These are phyloP conservation scores for Lithobates sylvaticus DNA, from an alignment of 2,797 vertebrate species.

Conservation along the genomic window DNA sequence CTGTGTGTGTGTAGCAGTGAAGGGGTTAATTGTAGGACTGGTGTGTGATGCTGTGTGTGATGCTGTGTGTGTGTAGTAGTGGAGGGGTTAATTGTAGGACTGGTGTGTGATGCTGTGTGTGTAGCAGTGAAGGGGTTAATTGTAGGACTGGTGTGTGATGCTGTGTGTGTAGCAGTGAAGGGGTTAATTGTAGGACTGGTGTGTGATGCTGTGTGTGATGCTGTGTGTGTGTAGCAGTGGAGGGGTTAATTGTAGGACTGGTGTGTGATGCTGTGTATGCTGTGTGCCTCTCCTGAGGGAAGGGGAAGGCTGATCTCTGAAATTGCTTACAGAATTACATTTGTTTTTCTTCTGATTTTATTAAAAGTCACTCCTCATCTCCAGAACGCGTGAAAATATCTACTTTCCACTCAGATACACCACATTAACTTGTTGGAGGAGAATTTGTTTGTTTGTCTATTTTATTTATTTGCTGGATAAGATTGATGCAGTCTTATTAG, in stretches of 20 bases:
- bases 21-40: too few relatives aligned
- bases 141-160: too few relatives aligned
- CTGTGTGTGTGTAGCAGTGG: too few relatives aligned
- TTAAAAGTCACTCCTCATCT: slow-evolving; percentile 96
- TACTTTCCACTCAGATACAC: slow-evolving; percentile 98
- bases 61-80: too few relatives aligned
- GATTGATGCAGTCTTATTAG: slow-evolving; percentile 98
- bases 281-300: slow-evolving; percentile 66
- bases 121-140: too few relatives aligned
- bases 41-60: too few relatives aligned
- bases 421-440: slow-evolving; percentile 91
- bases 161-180: neutral
- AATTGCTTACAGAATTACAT: slow-evolving; percentile 95
- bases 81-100: too few relatives aligned
- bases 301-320: slow-evolving; percentile 84
- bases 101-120: too few relatives aligned
- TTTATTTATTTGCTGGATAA: slow-evolving; percentile 92
- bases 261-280: slow-evolving; percentile 71
- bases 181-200: neutral
- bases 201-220: slow-evolving; percentile 59
- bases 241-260: slow-evolving; percentile 6
- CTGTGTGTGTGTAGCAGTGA: too few relatives aligned
- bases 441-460: slow-evolving; percentile 96
- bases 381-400: slow-evolving; percentile 96
- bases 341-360: slow-evolving; percentile 97